phyloP scores from a whole-genome alignment of 1,140 invertebrate species.

The Chymomyza costata region DNA sequence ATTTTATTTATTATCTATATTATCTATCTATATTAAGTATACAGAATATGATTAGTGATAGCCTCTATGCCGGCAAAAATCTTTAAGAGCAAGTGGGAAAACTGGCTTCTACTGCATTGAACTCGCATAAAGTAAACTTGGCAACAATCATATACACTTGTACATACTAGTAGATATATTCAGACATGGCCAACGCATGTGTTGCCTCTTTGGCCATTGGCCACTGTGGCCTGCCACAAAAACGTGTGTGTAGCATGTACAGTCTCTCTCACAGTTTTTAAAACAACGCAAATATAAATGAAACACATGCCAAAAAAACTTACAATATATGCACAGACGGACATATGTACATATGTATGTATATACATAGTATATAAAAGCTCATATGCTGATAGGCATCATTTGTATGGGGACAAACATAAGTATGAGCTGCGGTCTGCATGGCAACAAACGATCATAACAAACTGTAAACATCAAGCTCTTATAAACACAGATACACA shows the following conservation, averaged over 20 bases:
- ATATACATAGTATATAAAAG: constrained; percentile 17
- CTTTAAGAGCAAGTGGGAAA: constrained; percentile 35
- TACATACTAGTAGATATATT: no score
- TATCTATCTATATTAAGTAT: no score
- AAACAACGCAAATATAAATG: constrained; percentile 14
- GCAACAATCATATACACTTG: no score
- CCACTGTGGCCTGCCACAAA: no score
- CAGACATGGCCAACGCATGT: no score
- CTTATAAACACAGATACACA: constrained; percentile 21
- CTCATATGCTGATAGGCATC: background rate
- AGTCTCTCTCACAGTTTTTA: no score
- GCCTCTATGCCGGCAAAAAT: background rate
- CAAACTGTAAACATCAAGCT: constrained; percentile 5
- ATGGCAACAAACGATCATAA: constrained; percentile 29
- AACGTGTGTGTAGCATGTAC: no score
- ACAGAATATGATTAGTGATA: no score
- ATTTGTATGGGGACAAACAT: background rate
- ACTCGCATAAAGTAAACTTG: constrained; percentile 23
- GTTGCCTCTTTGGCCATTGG: no score
- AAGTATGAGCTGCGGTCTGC: background rate
- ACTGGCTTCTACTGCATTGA: constrained; percentile 57
- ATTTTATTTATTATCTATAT: constrained; percentile 39
- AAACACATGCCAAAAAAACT: background rate
- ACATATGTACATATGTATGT: constrained; percentile 4
- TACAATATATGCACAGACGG: no score